Base-by-base conservation (phyloP, 2,113 vertebrate species). In the Sorex fumeus region DNA sequence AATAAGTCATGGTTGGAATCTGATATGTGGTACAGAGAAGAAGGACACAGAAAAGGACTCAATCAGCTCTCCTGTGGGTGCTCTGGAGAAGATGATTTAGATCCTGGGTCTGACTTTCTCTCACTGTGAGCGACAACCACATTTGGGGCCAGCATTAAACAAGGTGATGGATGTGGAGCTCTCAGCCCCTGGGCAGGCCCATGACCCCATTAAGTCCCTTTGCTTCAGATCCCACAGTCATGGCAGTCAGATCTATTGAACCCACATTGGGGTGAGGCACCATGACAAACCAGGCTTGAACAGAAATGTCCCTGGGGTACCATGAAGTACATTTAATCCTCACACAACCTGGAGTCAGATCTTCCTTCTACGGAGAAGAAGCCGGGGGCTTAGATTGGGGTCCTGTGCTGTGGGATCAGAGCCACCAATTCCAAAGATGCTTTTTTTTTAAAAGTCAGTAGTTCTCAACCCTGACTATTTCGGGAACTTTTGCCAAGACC, bases 341-440 rank as follows among this genome's bases (percentile, higher is more conserved):
- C 36, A 30, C n/a, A 85, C 30, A 66, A 71, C 27, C 57, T 71
- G 8, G 3, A 75, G 8, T 76, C 0, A 69, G 76, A 83, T n/a
- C 60, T 34, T 87, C 21, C 18, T 57, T 36, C 47, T 23, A 34
- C 30, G 53, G 40, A 71, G 28, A 88, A 71, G 28, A 88, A 85
- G 71, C 27, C 40, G 62, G 78, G 80, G 25, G 28, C 30, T 76
- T 64, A 87, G 11, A 60, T 60, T 57, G 57, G 57, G 57, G 4
- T 23, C 19, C 57, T 12, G 15, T 60, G 21, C 18, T 21, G 19
- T 60, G 18, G 57, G 18, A 60, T 60, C 57, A 60, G 57, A 60
- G 57, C 19, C 57, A 60, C 74, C 67, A 45, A 93, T 92, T 88
- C 40, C n/a, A 80, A 85, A 85, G 53, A 57, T 19, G 28, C 23